Percentiles rank a stretch among this genome's conserved stretches.
These are phyloP conservation scores for Takifugu flavidus DNA, from an alignment of 2,113 vertebrate species.

Conservation along the genomic window DNA sequence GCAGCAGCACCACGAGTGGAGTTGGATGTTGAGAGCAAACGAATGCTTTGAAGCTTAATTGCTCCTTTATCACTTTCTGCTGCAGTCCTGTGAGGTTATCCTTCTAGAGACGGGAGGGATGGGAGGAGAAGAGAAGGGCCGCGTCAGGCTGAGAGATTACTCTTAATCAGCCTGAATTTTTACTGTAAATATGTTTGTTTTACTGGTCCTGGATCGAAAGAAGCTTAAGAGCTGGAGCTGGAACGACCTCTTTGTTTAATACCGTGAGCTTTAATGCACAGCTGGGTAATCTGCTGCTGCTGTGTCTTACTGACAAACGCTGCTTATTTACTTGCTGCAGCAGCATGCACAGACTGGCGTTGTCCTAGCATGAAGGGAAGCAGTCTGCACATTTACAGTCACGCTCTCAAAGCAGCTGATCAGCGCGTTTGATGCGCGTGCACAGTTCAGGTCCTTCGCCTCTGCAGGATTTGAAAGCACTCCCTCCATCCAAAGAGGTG, in stretches of 20 bases:
- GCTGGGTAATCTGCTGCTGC: neutral
- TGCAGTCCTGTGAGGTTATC: constrained; percentile 41
- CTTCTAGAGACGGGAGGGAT: constrained; percentile 15
- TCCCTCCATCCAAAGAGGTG: too few species aligned
- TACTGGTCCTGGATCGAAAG: constrained; percentile 6
- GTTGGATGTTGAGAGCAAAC: constrained; percentile 24
- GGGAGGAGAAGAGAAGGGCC: constrained; percentile 10
- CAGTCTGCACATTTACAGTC: too few species aligned
- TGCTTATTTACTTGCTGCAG: too few species aligned
- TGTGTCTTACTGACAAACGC: too few species aligned
- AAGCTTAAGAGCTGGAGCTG: neutral
- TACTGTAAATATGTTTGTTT: constrained; percentile 42
- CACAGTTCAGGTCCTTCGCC: too few species aligned
- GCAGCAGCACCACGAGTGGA: constrained; percentile 25
- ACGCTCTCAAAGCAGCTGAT: too few species aligned
- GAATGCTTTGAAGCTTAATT: constrained; percentile 58
- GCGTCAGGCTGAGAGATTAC: constrained; percentile 24
- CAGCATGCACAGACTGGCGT: too few species aligned
- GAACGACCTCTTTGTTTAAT: constrained; percentile 32
- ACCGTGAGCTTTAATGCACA: neutral
- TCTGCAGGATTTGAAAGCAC: too few species aligned
- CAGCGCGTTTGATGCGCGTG: too few species aligned
- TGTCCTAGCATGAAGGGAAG: too few species aligned
- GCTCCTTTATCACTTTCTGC: constrained; percentile 41
- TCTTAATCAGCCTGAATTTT: constrained; percentile 27